phyloP scores from a whole-genome alignment of 2,797 vertebrate species.

The Enteromius radiatus region DNA sequence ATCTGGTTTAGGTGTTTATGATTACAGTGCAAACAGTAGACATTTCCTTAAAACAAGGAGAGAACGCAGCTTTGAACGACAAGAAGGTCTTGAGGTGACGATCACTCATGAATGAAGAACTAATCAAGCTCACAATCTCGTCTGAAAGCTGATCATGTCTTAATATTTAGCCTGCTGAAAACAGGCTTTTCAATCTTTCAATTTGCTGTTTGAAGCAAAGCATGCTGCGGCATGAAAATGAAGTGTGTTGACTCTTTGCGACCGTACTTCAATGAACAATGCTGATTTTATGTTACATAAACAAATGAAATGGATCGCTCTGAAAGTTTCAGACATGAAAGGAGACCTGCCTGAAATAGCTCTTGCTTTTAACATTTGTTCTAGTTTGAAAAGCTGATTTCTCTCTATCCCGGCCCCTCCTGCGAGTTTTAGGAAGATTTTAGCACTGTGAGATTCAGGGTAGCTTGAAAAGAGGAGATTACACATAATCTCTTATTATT shows the following conservation, averaged over 20 bases:
- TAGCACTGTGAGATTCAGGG: conserved; percentile 65
- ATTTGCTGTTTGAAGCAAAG: conserved; percentile 29
- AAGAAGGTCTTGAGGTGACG: neutral
- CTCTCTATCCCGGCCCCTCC: conserved; percentile 10
- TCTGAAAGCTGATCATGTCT: conserved; percentile 34
- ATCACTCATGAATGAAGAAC: conserved; percentile 14
- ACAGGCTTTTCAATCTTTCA: conserved; percentile 47
- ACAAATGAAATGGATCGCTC: conserved; percentile 21
- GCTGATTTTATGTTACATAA: conserved; percentile 22
- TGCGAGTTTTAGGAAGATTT: conserved; percentile 19
- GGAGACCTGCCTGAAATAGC: conserved; percentile 7
- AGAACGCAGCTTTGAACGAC: conserved; percentile 1
- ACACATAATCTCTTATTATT: conserved; percentile 80
- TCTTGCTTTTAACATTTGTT: conserved; percentile 32
- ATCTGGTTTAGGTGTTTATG: conserved; percentile 65
- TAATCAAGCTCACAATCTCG: conserved; percentile 24
- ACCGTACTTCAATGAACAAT: conserved; percentile 3
- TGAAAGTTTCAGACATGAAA: conserved; percentile 25
- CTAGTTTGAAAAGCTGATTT: conserved; percentile 16
- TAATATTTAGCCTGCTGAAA: conserved; percentile 33
- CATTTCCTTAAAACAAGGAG: conserved; percentile 29
- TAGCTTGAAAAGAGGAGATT: conserved; percentile 73
- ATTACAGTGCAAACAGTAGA: conserved; percentile 41
- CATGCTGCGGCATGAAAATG: conserved; percentile 41
- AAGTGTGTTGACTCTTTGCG: conserved; percentile 35